Percentiles rank a stretch among this genome's conserved stretches.
Evolutionary conservation across 2,888 invertebrate species (phyloP).

Genomic region (Corythucha ciliata): DNA sequence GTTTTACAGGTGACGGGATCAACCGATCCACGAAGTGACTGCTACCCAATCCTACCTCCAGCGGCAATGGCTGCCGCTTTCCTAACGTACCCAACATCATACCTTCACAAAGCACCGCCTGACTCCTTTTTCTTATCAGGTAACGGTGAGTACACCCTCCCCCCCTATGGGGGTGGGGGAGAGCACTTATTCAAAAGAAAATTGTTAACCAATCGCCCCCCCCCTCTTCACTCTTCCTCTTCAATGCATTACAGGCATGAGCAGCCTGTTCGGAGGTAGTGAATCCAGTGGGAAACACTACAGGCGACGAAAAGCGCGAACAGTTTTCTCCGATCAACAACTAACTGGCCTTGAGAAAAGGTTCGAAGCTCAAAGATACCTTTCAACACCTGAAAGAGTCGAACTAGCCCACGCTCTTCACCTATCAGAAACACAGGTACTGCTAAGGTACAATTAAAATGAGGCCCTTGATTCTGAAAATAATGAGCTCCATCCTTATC

Average conservation of each 20-base stretch:
- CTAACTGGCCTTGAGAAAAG: constrained; percentile 80
- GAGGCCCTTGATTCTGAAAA: background rate
- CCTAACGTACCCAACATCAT: constrained; percentile 42
- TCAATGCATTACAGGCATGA: constrained; percentile 30
- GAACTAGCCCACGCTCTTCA: constrained; percentile 87
- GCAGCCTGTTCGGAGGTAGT: constrained; percentile 45
- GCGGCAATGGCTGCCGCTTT: constrained; percentile 38
- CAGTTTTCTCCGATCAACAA: constrained; percentile 64
- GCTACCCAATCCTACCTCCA: constrained; percentile 36
- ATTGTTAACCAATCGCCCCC: background rate
- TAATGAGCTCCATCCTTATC: background rate
- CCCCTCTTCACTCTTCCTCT: background rate
- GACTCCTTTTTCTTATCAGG: constrained; percentile 39
- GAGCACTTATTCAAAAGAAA: background rate
- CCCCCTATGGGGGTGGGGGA: background rate
- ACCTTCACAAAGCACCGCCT: constrained; percentile 37
- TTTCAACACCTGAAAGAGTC: constrained; percentile 92
- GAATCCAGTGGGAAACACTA: constrained; percentile 81
- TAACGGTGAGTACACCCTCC: constrained; percentile 36
- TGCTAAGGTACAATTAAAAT: too few species aligned
- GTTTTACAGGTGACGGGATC: background rate
- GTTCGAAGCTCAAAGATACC: constrained; percentile 88
- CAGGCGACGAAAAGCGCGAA: constrained; percentile 89
- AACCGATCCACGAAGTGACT: constrained; percentile 26
- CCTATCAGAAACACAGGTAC: constrained; percentile 83